Base-by-base conservation (phyloP, 2,797 vertebrate species). In the Lates japonicus region DNA sequence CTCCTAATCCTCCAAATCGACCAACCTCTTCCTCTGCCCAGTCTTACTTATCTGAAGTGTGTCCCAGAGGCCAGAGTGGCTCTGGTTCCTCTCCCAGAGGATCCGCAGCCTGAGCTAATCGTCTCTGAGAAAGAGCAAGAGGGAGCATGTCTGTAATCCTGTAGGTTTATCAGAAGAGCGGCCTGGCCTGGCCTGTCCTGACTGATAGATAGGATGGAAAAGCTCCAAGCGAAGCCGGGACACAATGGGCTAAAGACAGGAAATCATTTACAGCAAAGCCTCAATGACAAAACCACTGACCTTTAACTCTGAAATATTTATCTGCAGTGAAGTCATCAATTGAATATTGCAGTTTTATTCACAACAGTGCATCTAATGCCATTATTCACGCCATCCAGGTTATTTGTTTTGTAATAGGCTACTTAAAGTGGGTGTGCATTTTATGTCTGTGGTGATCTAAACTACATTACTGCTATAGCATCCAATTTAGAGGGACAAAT, bases 51-150 rank as follows among this genome's bases (percentile, higher is more conserved):
- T 89, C 86, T 87, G 78, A 86, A 86, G 83, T 81, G 88, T 65
- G 84, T 89, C 84, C 88, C 89, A 82, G 83, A 93, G 93, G 94
- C 91, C 88, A 68, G 76, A 84, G 86, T 87, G 88, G 90, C 93
- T 95, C 93, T 90, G 90, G 93, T 94, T 93, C 89, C 90, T 90
- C 90, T 94, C 92, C 91, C 93, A 77, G 87, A 85, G 87, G 91
- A 94, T 88, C 82, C 84, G 25, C 88, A 85, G 94, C 78, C 90
- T 62, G 72, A 87, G 85, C 85, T 94, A 92, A 94, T 93, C 91
- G 76, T 85, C 82, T 92, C 75, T 66, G 77, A 86, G 86, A 69
- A 61, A 82, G 88, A 82, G 79, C 49, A 31, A 79, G 88, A 81
- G 82, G 82, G 82, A 88, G 87, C 87, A 60, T 35, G 91, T 90